phyloP scores from a whole-genome alignment of 1,140 invertebrate species.

The Cydia amplana region DNA sequence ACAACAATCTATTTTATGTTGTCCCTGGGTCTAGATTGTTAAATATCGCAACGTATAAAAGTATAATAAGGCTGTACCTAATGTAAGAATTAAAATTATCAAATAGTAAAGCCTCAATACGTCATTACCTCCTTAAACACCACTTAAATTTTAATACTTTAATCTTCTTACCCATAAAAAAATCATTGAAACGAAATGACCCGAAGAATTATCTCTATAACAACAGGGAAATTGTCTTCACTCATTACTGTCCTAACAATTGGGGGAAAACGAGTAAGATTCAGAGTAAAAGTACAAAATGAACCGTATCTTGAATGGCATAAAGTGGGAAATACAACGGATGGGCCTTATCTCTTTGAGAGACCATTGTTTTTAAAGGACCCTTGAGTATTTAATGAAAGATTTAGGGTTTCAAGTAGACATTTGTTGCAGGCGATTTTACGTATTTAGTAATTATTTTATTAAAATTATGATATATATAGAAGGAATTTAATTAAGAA shows the following conservation, averaged over 20 bases:
- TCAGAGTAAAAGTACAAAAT: neutral
- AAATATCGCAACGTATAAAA: no score
- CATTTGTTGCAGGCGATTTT: neutral
- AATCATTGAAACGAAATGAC: slow-evolving; percentile 6
- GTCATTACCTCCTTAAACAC: neutral
- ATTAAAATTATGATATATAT: neutral
- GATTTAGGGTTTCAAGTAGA: neutral
- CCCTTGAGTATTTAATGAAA: neutral
- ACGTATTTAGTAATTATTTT: neutral
- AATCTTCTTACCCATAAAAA: slow-evolving; percentile 11
- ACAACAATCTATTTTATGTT: no score
- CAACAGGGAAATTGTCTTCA: slow-evolving; percentile 13
- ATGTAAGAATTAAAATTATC: no score
- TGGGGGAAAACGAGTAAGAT: neutral
- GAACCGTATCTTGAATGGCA: neutral
- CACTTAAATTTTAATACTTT: neutral
- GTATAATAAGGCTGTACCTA: no score
- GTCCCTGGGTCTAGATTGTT: no score
- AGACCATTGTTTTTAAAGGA: slow-evolving; percentile 10
- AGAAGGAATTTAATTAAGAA: neutral
- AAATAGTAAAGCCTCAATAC: neutral
- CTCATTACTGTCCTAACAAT: slow-evolving; percentile 6
- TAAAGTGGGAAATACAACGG: neutral
- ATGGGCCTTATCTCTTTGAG: neutral
- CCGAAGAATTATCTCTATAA: slow-evolving; percentile 8